Conservation (phyloP, 2,797 vertebrate genomes). For the Tympanoctomys barrerae region DNA sequence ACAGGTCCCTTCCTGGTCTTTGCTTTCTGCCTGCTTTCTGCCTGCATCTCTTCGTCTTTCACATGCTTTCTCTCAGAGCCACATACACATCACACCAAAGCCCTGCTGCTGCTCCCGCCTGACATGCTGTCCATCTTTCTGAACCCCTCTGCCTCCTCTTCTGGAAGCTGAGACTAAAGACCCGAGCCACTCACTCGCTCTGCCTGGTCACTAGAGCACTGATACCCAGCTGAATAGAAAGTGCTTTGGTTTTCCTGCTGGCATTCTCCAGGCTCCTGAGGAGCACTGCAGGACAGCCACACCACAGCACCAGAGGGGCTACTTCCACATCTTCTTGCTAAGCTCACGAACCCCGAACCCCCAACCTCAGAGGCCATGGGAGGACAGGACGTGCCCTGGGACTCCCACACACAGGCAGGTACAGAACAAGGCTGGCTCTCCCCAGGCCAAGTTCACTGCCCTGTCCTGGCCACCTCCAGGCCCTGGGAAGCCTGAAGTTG, state of each 20-base stretch:
- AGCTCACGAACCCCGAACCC: not conserved
- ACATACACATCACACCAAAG: accelerated
- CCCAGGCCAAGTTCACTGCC: not conserved
- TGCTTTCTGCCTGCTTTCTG: too few relatives aligned
- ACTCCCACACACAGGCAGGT: not conserved
- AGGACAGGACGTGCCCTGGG: not conserved
- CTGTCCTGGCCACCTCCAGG: not conserved
- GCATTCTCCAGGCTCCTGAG: not conserved
- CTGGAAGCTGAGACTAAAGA: not conserved
- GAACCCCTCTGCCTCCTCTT: not conserved
- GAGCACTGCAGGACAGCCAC: not conserved
- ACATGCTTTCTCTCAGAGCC: not conserved
- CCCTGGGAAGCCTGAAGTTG: too few relatives aligned
- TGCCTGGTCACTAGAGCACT: not conserved
- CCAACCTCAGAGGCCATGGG: too few relatives aligned
- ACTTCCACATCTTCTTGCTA: not conserved
- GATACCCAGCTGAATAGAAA: not conserved
- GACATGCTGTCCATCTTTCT: not conserved
- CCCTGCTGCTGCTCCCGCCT: not conserved
- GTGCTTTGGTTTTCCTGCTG: not conserved
- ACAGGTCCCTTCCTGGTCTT: not conserved
- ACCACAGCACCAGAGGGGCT: not conserved
- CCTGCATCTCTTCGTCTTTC: not conserved
- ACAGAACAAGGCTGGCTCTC: not conserved
- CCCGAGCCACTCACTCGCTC: not conserved